Evolutionary conservation across 2,888 invertebrate species (phyloP), one percentile per base, ranked within the genome.

Genomic region (Oscheius sp.): DNA sequence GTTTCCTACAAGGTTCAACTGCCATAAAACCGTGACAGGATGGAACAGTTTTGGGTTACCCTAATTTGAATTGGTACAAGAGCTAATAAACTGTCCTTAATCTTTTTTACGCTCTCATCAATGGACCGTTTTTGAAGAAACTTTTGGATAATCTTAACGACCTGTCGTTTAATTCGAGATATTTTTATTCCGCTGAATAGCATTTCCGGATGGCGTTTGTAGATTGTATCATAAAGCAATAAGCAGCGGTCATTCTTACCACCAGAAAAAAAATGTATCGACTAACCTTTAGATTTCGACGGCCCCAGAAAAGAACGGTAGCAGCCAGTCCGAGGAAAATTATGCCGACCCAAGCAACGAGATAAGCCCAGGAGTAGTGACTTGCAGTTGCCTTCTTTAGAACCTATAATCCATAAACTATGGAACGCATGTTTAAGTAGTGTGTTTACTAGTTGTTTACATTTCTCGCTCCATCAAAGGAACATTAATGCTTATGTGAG

Each of bases 331-430:
- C 90, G 86, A 93, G 91, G 89, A 93, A 92, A 85, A 92, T 94
- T 87, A 95, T 94, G 88, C 94, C 94, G 89, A 94, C 92, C 95
- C 95, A 95, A 88, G 94, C 93, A 87, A 94, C 91, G 90, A 94
- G 92, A 90, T 95, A 95, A 85, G 94, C 94, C 94, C 94, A 95
- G 89, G 94, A 94, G 90, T 94, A 95, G 89, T 79, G 82, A 51
- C 75, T 54, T 2, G 70, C 75, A n/a, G 85, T 83, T 17, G 77
- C 72, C 32, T 67, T 54, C 70, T 78, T 82, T 41, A 85, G 72
- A 14, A 80, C 66, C 85, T 85, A 73, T 17, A 54, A 54, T 20
- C 6, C 5, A 80, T 68, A 36, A 64, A 4, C 8, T 20, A 6
- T 50, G 26, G 9, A 12, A 50, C 24, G 24, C 2, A 50, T n/a